Evolutionary conservation across 2,888 invertebrate species (phyloP).

Genomic region (Crepidodera aurea): DNA sequence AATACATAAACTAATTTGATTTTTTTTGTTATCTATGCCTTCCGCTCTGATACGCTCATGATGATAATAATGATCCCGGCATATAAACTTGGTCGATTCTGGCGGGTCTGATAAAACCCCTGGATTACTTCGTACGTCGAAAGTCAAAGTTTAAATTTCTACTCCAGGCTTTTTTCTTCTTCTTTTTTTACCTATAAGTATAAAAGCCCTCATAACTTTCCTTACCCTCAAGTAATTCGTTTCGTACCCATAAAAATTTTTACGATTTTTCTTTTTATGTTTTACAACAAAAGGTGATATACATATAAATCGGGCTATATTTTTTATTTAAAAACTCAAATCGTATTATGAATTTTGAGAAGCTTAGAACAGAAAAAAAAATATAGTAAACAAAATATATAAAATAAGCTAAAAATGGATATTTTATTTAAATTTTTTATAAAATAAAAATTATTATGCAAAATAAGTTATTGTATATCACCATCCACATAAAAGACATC

Average conservation of each 20-base stretch:
- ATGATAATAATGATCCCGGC: background rate
- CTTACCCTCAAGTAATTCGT: conserved; percentile 5
- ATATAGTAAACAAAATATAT: no score
- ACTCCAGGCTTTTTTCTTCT: conserved; percentile 1
- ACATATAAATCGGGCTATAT: background rate
- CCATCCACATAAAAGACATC: no score
- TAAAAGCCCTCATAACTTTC: conserved; percentile 10
- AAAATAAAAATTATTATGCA: no score
- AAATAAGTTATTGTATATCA: no score
- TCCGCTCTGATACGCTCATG: background rate
- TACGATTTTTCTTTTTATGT: conserved; percentile 9
- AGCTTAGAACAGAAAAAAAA: no score
- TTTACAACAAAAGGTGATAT: background rate
- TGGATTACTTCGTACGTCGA: background rate
- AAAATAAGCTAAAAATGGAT: no score
- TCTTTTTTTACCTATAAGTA: no score
- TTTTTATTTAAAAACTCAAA: no score
- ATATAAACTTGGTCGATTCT: background rate
- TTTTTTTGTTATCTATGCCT: no score
- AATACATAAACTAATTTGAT: no score
- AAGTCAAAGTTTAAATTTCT: conserved; percentile 9
- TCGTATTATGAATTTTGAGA: no score
- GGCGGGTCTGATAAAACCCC: conserved; percentile 2
- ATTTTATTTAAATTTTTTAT: no score
- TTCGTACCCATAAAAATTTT: background rate